These are phyloP conservation scores for Glareola pratincola DNA, from an alignment of 2,113 vertebrate genomes.

Conservation along the genomic window DNA sequence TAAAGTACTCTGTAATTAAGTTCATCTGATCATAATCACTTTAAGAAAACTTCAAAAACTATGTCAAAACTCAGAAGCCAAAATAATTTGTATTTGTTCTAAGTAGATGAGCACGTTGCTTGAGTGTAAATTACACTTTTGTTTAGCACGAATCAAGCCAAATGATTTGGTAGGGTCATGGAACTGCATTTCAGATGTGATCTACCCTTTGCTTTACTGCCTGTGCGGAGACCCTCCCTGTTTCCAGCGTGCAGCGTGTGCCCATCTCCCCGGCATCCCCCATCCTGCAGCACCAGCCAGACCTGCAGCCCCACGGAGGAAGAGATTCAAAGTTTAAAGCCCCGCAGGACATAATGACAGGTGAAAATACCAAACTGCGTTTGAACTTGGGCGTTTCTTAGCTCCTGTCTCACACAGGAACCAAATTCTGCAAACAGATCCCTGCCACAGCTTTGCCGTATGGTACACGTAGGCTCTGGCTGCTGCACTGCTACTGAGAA, in stretches of 20 bases:
- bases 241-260: accelerated
- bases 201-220: background rate
- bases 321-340: background rate
- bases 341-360: background rate
- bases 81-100: conserved; percentile 54
- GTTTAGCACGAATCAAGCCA: background rate
- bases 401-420: background rate
- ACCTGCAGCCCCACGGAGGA: background rate
- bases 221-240: background rate
- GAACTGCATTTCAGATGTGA: background rate
- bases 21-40: conserved; percentile 50
- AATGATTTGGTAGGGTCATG: background rate
- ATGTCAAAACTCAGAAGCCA: conserved; percentile 50
- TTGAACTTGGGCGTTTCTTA: background rate
- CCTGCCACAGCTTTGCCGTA: background rate
- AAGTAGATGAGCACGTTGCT: conserved; percentile 13
- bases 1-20: conserved; percentile 52
- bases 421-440: background rate
- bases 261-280: background rate
- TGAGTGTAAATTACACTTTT: background rate
- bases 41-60: conserved; percentile 50
- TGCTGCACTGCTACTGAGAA: background rate
- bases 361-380: background rate
- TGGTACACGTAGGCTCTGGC: accelerated
- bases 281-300: background rate